Evolutionary conservation across 2,113 vertebrate species (phyloP).

Genomic region (Sterna hirundo): DNA sequence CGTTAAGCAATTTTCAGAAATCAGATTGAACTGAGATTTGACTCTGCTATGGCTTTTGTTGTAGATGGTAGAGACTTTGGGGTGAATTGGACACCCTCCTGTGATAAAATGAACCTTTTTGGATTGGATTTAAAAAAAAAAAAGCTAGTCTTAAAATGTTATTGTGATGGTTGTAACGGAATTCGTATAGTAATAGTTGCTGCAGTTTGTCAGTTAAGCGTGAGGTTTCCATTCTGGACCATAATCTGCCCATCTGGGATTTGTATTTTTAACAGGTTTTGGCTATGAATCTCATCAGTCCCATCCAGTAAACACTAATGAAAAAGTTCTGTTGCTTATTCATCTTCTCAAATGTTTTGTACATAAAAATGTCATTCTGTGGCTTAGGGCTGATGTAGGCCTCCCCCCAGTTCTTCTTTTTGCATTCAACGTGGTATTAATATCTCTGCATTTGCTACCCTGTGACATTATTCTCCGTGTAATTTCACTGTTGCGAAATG

Average conservation of each 20-base stretch:
- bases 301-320: not conserved
- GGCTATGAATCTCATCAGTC: not conserved
- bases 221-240: not conserved
- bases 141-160: not conserved
- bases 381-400: not conserved
- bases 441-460: not conserved
- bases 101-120: not conserved
- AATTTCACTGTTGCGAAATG: not conserved
- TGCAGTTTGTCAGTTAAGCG: not conserved
- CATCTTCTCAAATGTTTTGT: not conserved
- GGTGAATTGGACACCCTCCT: not conserved
- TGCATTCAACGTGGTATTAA: not conserved
- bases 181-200: not conserved
- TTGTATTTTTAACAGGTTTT: conserved; percentile 10
- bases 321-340: conserved; percentile 31
- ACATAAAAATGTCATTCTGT: conserved; percentile 36
- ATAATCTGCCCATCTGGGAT: conserved; percentile 19
- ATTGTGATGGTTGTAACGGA: not conserved
- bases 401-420: not conserved
- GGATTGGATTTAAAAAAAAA: not conserved
- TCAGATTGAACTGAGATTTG: not conserved
- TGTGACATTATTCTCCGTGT: not conserved
- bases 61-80: not conserved
- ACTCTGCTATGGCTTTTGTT: not conserved
- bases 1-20: not conserved